These are phyloP conservation scores for Polydrusus tereticollis DNA, from an alignment of 2,888 invertebrate species.

Conservation along the genomic window DNA sequence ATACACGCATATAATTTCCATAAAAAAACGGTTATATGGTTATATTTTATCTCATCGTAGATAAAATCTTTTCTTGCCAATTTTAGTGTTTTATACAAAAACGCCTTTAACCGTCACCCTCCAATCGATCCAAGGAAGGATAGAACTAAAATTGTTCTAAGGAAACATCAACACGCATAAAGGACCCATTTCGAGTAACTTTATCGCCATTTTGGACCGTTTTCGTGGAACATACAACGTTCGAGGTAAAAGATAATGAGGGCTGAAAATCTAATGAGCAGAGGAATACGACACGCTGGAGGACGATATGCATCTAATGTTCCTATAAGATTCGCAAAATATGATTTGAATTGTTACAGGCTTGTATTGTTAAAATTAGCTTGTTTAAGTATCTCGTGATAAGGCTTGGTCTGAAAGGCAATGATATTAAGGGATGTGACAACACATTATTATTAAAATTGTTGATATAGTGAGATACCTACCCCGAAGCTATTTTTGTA, in stretches of 20 bases:
- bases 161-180: slow-evolving; percentile 68
- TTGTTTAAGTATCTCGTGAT: not conserved
- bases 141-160: slow-evolving; percentile 51
- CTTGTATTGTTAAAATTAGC: slow-evolving; percentile 8
- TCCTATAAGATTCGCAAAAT: slow-evolving; percentile 26
- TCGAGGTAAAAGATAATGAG: slow-evolving; percentile 67
- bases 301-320: slow-evolving; percentile 28
- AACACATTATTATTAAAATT: not conserved
- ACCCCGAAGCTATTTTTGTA: no score
- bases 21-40: no score
- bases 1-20: no score
- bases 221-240: slow-evolving; percentile 62
- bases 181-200: slow-evolving; percentile 67
- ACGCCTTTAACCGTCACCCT: not conserved
- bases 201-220: slow-evolving; percentile 65
- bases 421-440: no score
- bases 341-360: slow-evolving; percentile 21
- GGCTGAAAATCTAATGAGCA: slow-evolving; percentile 63
- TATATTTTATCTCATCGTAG: no score
- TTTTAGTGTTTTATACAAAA: no score
- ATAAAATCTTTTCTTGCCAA: no score
- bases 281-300: slow-evolving; percentile 13
- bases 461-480: no score
- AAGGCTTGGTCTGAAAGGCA: not conserved
- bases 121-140: not conserved